Evolutionary conservation across 2,888 invertebrate genomes (phyloP), one percentile per base, ranked within the genome.

Genomic region (Operophtera brumata): DNA sequence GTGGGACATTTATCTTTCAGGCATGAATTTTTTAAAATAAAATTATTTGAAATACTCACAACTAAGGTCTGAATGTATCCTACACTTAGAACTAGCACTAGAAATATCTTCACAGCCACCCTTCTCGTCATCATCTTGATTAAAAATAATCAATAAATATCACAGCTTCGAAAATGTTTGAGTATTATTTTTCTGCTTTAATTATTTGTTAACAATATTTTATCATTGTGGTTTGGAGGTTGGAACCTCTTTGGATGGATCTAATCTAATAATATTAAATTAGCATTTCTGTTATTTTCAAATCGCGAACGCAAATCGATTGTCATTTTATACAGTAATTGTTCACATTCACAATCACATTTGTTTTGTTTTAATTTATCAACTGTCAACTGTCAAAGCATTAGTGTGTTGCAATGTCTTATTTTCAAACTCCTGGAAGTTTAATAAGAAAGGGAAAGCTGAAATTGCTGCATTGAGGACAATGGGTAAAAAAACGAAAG

Each of bases 121-220:
- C 25, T 44, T 63, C 59, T 68, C n/a, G 62, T 49, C 64, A 65
- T 71, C 84, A 85, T 85, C 69, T 72, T 78, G 52, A 55, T 58
- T 63, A 58, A 51, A 48, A 48, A 52, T 61, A 51, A 20, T 20
- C 20, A 20, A 43, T 53, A 61, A 67, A 59, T 76, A 81, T 79
- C 78, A 78, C 78, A 80, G 78, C 53, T 61, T 57, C 37, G 45
- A 57, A 69, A 70, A 74, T 69, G 68, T 64, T 69, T 41, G 36
- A 50, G 36, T 51, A 44, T 45, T 47, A 26, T 28, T 41, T 53
- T 11, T 39, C 47, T 41, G 4, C 6, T 26, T n/a, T n/a, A n/a
- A n/a, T n/a, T n/a, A n/a, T n/a, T 28, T 35, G 6, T 4, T 37
- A 6, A 8, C 34, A 10, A 32, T 28, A 45, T 20, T 5, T 32